Evolutionary conservation across 2,797 vertebrate genomes (phyloP).

Genomic region (Poecilia gillii): DNA sequence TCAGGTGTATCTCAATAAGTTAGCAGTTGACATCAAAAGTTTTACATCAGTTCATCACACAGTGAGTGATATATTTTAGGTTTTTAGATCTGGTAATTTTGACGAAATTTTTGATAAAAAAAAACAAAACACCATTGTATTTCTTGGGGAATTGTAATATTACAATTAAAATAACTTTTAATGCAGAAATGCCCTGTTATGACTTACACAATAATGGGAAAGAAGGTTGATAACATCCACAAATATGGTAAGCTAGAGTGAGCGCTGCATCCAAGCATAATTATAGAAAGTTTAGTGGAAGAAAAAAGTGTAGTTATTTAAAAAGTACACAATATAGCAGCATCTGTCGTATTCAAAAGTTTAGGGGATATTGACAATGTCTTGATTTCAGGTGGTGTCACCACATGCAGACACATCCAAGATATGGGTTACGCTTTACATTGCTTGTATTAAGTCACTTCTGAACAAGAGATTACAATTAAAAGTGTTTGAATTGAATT

Average conservation of each 20-base stretch:
- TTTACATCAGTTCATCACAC: neutral
- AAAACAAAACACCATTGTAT: no score
- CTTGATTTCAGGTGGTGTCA: neutral
- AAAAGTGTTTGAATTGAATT: neutral
- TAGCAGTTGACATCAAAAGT: neutral
- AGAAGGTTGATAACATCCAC: neutral
- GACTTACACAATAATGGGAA: neutral
- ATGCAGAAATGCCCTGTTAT: neutral
- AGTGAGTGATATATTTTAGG: neutral
- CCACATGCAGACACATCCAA: neutral
- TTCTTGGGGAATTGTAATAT: neutral
- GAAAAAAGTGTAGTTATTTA: neutral
- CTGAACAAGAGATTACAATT: neutral
- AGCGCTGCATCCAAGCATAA: neutral
- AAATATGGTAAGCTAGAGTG: neutral
- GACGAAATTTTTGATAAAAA: neutral
- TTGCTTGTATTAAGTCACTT: neutral
- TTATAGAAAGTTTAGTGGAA: conserved; percentile 2
- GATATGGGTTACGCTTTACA: neutral
- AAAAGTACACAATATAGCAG: neutral
- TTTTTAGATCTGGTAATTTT: neutral
- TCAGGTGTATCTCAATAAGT: neutral
- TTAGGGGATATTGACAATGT: neutral
- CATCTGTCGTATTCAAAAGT: neutral
- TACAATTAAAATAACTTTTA: neutral